A percentile compares a stretch with the other conserved stretches of the same genome.
Evolutionary conservation across 2,888 invertebrate species (phyloP).

Genomic region (Tachystola acroxantha): DNA sequence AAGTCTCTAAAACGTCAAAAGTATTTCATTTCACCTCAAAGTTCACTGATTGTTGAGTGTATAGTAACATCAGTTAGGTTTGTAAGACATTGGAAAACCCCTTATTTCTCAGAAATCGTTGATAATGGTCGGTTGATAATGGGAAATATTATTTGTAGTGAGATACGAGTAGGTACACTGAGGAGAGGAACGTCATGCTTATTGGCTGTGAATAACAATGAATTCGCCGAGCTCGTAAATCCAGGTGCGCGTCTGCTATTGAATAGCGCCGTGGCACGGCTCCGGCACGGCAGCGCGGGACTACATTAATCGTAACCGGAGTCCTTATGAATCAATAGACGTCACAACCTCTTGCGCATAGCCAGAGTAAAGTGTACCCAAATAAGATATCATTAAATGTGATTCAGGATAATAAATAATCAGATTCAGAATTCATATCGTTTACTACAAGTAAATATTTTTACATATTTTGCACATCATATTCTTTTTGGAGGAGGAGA

Average conservation of each 20-base stretch:
- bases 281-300: conserved; percentile 43
- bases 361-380: background rate
- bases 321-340: conserved; percentile 43
- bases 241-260: conserved; percentile 60
- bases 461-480: too few relatives aligned
- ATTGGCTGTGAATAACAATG: conserved; percentile 63
- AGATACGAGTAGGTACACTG: conserved; percentile 21
- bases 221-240: conserved; percentile 64
- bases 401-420: too few relatives aligned
- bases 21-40: too few relatives aligned
- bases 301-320: conserved; percentile 51
- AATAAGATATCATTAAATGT: background rate
- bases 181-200: conserved; percentile 43
- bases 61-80: too few relatives aligned
- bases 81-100: too few relatives aligned
- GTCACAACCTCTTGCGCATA: conserved; percentile 19
- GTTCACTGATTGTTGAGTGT: too few relatives aligned
- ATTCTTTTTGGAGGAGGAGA: too few relatives aligned
- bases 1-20: too few relatives aligned
- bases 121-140: conserved; percentile 28
- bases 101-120: too few relatives aligned
- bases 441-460: too few relatives aligned
- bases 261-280: too few relatives aligned
- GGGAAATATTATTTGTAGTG: conserved; percentile 22
- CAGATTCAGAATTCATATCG: too few relatives aligned